These are phyloP conservation scores for Cairina moschata DNA, from an alignment of 2,113 vertebrate genomes.

Conservation along the genomic window DNA sequence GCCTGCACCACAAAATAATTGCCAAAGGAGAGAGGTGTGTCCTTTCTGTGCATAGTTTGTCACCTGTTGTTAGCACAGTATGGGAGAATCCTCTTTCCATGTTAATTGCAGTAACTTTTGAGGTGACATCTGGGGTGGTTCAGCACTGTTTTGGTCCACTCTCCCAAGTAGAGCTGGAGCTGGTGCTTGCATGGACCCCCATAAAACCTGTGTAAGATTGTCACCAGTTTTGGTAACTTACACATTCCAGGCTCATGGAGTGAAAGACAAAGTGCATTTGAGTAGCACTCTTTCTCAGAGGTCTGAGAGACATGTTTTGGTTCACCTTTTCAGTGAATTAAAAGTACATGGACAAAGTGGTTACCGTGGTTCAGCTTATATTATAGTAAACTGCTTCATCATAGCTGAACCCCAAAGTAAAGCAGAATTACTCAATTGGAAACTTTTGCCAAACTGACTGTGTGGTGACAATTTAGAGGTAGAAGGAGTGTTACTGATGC, in stretches of 20 bases:
- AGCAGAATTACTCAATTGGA: not conserved
- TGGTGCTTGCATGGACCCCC: fast-evolving
- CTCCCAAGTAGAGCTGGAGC: not conserved
- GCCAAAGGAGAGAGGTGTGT: fast-evolving
- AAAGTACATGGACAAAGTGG: not conserved
- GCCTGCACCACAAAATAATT: not conserved
- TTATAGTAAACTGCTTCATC: not conserved
- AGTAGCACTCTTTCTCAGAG: not conserved
- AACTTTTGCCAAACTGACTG: not conserved
- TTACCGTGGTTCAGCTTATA: not conserved
- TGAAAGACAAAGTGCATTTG: not conserved
- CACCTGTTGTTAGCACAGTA: not conserved
- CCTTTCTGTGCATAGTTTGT: fast-evolving
- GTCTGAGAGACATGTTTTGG: not conserved
- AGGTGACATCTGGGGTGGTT: not conserved
- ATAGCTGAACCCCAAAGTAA: not conserved
- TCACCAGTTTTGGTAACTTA: not conserved
- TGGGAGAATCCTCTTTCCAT: not conserved
- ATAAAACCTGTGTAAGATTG: not conserved
- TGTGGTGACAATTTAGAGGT: not conserved
- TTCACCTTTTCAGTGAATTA: not conserved
- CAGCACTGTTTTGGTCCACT: conserved; percentile 15
- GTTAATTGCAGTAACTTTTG: not conserved
- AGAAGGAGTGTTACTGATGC: not conserved
- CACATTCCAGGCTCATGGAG: not conserved